Conservation (phyloP, 2,797 vertebrate genomes). For the Eutrigla gurnardus region DNA sequence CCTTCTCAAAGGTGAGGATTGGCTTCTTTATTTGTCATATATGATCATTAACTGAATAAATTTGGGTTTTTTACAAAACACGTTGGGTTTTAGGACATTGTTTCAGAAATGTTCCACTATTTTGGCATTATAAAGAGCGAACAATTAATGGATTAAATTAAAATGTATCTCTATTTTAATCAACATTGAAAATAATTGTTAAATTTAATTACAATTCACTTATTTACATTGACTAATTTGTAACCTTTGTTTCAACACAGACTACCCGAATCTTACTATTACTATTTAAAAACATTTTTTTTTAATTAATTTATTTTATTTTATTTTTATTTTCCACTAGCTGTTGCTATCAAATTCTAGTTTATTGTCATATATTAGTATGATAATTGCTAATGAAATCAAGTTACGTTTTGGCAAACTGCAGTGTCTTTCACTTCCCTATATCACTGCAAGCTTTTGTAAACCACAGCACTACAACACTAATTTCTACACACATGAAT, state of each 20-base stretch:
- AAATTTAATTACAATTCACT: no score
- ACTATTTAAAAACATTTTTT: background rate
- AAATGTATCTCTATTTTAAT: background rate
- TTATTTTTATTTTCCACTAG: background rate
- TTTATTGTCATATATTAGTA: background rate
- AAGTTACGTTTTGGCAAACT: background rate
- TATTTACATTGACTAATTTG: background rate
- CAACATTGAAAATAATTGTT: background rate
- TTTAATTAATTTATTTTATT: background rate
- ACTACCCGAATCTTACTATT: background rate
- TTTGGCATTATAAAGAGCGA: no score
- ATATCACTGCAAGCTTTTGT: background rate
- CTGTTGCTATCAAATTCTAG: background rate
- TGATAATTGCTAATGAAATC: background rate
- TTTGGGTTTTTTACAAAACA: background rate
- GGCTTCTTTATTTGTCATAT: background rate
- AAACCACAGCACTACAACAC: background rate
- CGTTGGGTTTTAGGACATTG: no score
- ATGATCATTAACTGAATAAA: background rate
- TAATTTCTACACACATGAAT: conserved; percentile 6
- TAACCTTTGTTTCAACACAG: background rate
- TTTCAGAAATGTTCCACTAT: no score
- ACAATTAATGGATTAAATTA: no score
- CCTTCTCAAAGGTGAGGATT: background rate
- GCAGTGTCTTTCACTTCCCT: background rate